These are phyloP conservation scores for Agapornis roseicollis DNA, from an alignment of 2,113 vertebrate genomes.

Conservation along the genomic window DNA sequence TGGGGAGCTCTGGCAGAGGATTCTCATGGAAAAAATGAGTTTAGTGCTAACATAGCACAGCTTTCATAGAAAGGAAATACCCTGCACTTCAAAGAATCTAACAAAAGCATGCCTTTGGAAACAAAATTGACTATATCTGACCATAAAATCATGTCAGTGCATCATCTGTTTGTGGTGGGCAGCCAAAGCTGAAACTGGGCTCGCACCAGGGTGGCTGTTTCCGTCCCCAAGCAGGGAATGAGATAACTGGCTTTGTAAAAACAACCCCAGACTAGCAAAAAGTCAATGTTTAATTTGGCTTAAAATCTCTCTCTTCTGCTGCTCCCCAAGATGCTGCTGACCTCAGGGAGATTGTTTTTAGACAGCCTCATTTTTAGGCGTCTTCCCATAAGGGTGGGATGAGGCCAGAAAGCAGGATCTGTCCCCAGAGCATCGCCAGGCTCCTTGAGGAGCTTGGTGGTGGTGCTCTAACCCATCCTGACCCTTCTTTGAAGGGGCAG, in stretches of 20 bases:
- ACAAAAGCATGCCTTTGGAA: slow-evolving; percentile 10
- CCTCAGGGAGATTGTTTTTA: not conserved
- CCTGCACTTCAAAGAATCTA: slow-evolving; percentile 1
- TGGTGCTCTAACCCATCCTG: not conserved
- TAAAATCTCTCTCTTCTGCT: not conserved
- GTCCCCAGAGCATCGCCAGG: not conserved
- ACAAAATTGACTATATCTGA: not conserved
- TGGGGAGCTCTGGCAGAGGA: not conserved
- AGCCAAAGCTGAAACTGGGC: not conserved
- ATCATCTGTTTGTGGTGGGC: not conserved
- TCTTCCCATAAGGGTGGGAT: not conserved
- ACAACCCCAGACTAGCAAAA: not conserved
- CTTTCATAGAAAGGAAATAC: not conserved
- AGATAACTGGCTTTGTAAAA: not conserved
- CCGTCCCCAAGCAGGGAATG: not conserved
- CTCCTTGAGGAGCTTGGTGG: not conserved
- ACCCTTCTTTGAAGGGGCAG: fast-evolving
- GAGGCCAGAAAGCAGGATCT: not conserved
- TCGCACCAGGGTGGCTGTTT: slow-evolving; percentile 19
- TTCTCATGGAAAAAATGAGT: not conserved
- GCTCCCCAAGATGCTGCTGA: not conserved
- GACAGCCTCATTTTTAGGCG: not conserved
- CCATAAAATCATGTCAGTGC: not conserved
- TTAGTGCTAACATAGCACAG: not conserved
- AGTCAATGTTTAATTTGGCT: slow-evolving; percentile 40